These are phyloP conservation scores for Ephialtes manifestator DNA, from an alignment of 2,888 invertebrate genomes.

Conservation along the genomic window DNA sequence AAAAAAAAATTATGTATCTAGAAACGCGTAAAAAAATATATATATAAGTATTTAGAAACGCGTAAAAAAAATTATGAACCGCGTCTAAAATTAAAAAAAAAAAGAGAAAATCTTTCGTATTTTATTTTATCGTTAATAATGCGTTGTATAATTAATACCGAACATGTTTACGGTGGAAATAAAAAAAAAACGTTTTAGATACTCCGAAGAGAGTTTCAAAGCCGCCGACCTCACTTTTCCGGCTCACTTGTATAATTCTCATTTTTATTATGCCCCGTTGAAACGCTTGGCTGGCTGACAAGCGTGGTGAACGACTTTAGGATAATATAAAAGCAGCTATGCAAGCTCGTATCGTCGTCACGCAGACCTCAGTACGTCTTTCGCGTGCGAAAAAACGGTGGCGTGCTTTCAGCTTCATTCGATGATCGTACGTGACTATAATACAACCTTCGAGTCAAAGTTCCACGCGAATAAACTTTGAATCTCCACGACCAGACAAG, in stretches of 20 bases:
- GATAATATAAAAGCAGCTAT: conserved; percentile 31
- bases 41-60: too few relatives aligned
- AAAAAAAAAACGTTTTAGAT: conserved; percentile 6
- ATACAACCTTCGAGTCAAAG: background rate
- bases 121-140: background rate
- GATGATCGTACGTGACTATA: conserved; percentile 19
- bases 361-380: conserved; percentile 21
- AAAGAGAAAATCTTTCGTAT: background rate
- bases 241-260: conserved; percentile 53
- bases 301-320: conserved; percentile 43
- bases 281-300: conserved; percentile 14
- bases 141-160: background rate
- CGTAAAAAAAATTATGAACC: too few relatives aligned
- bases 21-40: too few relatives aligned
- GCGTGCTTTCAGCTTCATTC: conserved; percentile 24
- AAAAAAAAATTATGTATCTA: too few relatives aligned
- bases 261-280: conserved; percentile 44
- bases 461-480: conserved; percentile 8
- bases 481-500: background rate
- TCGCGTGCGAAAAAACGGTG: conserved; percentile 26
- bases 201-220: background rate
- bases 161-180: background rate
- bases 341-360: conserved; percentile 32
- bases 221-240: conserved; percentile 39
- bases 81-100: conserved; percentile 16